Evolutionary conservation across 1,140 invertebrate species (phyloP).

Genomic region (Oppia nitens): DNA sequence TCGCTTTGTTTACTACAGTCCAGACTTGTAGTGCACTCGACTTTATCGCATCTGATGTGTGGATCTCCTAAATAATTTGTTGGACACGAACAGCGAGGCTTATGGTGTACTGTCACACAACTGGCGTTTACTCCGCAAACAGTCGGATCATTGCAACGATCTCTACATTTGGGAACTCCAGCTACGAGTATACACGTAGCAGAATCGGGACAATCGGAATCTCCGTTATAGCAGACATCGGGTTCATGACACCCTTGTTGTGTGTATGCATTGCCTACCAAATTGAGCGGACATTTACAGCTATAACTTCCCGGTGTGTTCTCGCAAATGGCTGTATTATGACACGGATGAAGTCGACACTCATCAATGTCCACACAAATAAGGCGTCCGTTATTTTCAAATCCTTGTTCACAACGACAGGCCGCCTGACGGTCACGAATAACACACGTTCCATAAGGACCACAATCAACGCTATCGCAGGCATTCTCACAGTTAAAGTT

Average conservation of each 20-base stretch:
- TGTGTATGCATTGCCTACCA: constrained; percentile 20
- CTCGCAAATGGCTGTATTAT: constrained; percentile 54
- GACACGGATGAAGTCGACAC: constrained; percentile 28
- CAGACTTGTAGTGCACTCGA: constrained; percentile 56
- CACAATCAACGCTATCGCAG: constrained; percentile 22
- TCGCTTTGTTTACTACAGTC: constrained; percentile 54
- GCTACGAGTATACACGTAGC: constrained; percentile 40
- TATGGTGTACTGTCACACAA: constrained; percentile 41
- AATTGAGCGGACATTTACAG: constrained; percentile 16
- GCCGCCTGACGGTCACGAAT: constrained; percentile 21
- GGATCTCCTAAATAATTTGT: constrained; percentile 66
- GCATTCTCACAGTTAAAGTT: constrained; percentile 25
- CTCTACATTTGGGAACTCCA: constrained; percentile 34
- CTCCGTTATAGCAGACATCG: constrained; percentile 40
- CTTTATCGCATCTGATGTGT: constrained; percentile 25
- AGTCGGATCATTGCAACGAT: constrained; percentile 51
- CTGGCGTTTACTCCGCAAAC: constrained; percentile 61
- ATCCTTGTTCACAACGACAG: constrained; percentile 23
- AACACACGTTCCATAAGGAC: constrained; percentile 23
- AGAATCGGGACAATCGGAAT: constrained; percentile 49
- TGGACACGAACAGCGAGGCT: constrained; percentile 42
- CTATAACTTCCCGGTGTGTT: constrained; percentile 49
- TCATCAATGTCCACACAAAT: constrained; percentile 23
- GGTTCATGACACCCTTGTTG: constrained; percentile 24
- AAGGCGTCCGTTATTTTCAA: constrained; percentile 22